These are phyloP conservation scores for Pristionchus exspectatus DNA, from an alignment of 2,888 invertebrate species.

Conservation along the genomic window DNA sequence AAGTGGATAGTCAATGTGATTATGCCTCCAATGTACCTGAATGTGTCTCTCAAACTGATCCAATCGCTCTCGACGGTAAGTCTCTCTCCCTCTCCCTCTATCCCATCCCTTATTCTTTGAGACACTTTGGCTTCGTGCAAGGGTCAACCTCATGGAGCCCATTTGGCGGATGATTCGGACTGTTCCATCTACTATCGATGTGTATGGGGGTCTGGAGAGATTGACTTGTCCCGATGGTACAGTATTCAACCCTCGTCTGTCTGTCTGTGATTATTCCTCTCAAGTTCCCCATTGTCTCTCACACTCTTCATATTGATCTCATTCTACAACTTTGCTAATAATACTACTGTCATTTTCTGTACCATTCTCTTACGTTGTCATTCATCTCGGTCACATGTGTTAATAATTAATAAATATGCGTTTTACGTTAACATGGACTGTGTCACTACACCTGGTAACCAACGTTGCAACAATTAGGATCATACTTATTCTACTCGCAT, in stretches of 20 bases:
- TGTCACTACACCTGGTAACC: no score
- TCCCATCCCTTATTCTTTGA: background rate
- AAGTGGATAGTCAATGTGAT: conserved; percentile 69
- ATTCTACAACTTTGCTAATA: background rate
- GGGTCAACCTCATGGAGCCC: conserved; percentile 65
- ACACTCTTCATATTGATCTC: conserved; percentile 14
- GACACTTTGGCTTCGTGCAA: background rate
- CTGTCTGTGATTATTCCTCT: conserved; percentile 73
- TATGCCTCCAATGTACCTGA: conserved; percentile 69
- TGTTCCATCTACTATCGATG: conserved; percentile 74
- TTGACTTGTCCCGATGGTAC: conserved; percentile 72
- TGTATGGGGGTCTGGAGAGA: conserved; percentile 69
- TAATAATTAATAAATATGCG: conserved; percentile 26
- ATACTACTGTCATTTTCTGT: background rate
- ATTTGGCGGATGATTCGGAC: conserved; percentile 64
- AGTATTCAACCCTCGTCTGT: conserved; percentile 72
- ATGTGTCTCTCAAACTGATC: conserved; percentile 57
- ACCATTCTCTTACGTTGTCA: conserved; percentile 12
- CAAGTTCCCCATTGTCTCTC: conserved; percentile 62
- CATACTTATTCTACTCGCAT: no score
- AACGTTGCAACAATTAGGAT: no score
- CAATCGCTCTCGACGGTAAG: conserved; percentile 38
- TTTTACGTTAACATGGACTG: background rate
- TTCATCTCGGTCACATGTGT: background rate
- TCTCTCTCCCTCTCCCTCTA: background rate